These are phyloP conservation scores for Drosophila suzukii DNA, from an alignment of 1,140 invertebrate genomes.

Conservation along the genomic window DNA sequence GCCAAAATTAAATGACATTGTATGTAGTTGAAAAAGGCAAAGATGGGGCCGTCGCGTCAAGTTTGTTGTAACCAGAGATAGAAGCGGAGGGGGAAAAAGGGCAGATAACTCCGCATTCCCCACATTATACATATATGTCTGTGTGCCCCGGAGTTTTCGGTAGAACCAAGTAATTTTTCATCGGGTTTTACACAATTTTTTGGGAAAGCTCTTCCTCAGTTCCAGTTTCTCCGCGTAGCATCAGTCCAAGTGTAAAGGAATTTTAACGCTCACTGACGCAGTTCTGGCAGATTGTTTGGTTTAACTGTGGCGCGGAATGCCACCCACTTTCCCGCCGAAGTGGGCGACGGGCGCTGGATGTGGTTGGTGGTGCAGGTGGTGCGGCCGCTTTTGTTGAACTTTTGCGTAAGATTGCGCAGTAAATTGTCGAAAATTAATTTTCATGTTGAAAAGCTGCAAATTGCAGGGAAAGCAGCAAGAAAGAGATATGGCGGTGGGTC, in stretches of 20 bases:
- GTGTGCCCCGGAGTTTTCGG: slow-evolving; percentile 9
- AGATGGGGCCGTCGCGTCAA: slow-evolving; percentile 20
- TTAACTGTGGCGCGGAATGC: slow-evolving; percentile 52
- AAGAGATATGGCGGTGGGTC: slow-evolving; percentile 23
- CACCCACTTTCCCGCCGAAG: background rate
- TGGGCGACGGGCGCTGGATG: background rate
- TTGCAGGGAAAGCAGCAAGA: slow-evolving; percentile 39
- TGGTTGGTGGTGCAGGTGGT: slow-evolving; percentile 18
- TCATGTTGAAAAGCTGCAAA: slow-evolving; percentile 82
- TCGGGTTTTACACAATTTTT: slow-evolving; percentile 70
- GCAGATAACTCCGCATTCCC: slow-evolving; percentile 19
- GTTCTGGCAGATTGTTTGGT: slow-evolving; percentile 73
- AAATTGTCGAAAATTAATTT: slow-evolving; percentile 84
- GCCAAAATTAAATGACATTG: slow-evolving; percentile 83
- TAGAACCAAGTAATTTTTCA: slow-evolving; percentile 70
- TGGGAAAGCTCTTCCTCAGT: slow-evolving; percentile 7
- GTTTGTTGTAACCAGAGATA: slow-evolving; percentile 63
- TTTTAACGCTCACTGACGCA: slow-evolving; percentile 76
- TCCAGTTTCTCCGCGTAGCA: slow-evolving; percentile 35
- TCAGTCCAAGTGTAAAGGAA: slow-evolving; percentile 78
- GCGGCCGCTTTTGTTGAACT: slow-evolving; percentile 75
- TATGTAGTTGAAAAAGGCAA: slow-evolving; percentile 68
- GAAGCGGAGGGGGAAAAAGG: slow-evolving; percentile 45
- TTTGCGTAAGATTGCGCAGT: slow-evolving; percentile 83
- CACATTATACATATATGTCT: background rate